A percentile compares a stretch with the other conserved stretches of the same genome.
Evolutionary conservation across 2,113 vertebrate genomes (phyloP).

Genomic region (Psephotus haematonotus): DNA sequence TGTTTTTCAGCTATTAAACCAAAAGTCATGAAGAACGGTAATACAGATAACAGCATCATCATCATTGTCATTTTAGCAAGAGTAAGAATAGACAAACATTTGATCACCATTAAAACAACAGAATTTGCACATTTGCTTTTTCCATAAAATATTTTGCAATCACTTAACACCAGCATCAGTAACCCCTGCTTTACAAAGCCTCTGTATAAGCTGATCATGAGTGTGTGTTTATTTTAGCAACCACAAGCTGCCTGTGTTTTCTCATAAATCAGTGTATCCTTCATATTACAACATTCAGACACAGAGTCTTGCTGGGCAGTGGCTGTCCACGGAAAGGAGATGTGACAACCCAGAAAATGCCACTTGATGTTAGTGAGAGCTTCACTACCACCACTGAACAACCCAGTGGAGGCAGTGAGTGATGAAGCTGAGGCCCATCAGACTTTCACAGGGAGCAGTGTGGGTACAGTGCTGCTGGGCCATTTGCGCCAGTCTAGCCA

Average conservation of each 20-base stretch:
- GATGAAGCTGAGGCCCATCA: neutral
- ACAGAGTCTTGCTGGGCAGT: neutral
- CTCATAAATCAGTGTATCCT: neutral
- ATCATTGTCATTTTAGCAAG: neutral
- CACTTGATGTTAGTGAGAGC: neutral
- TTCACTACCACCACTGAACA: neutral
- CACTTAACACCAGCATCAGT: neutral
- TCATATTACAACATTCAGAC: neutral
- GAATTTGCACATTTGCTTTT: neutral
- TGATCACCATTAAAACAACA: neutral
- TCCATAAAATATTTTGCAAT: neutral
- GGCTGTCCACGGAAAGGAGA: neutral
- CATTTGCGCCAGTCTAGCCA: neutral
- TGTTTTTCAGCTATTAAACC: neutral
- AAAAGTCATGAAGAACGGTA: neutral
- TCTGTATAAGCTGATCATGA: neutral
- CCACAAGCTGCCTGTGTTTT: neutral
- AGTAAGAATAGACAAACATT: neutral
- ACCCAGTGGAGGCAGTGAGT: fast-evolving
- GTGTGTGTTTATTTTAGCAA: neutral
- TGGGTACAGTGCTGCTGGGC: fast-evolving
- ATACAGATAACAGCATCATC: neutral
- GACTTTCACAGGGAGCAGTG: neutral
- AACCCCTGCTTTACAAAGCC: neutral
- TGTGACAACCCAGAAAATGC: neutral